Evolutionary conservation across 2,888 invertebrate genomes (phyloP), one percentile per base, ranked within the genome.

Genomic region (Zele albiditarsus): DNA sequence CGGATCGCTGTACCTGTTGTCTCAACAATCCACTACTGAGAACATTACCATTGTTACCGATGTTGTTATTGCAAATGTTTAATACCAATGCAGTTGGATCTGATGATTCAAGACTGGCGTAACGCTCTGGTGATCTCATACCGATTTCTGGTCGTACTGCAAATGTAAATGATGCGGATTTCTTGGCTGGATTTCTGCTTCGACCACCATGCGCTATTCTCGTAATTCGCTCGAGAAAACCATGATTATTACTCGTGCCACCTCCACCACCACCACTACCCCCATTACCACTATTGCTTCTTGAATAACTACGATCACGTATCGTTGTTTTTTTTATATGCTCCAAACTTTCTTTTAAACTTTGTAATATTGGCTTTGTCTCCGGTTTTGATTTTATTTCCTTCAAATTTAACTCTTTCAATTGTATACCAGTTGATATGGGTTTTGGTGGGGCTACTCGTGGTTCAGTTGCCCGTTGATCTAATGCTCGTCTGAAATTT

Each of bases 111-210:
- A 88, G 78, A 76, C 88, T 88, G 33, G 87, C 87, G 80, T 88
- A 88, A 81, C 87, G 82, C 69, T 88, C 88, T 6, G 87, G 85
- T 38, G 86, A 84, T 73, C 87, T 84, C 88, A 88, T 88, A n/a
- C 86, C 87, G 67, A 88, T 87, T 82, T 88, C 88, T 68, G 88
- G 88, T 33, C 88, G 81, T 5, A 88, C 85, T 0, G 88, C 88
- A 74, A 88, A 88, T 38, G 88, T 88, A 78, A 88, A 88, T 12
- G 89, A 88, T 3, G 88, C 88, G 12, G 88, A 88, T 74, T 88
- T 88, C 73, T 89, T 89, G 20, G 89, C 88, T 2, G 87, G 88
- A 71, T 88, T 88, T 16, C 88, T 82, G 79, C 86, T 86, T 38
- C 84, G 82, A 58, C 87, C 84, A 57, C 88, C 87, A 38, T 87